Evolutionary conservation across 2,888 invertebrate species (phyloP).

Genomic region (Tetragnatha montana): DNA sequence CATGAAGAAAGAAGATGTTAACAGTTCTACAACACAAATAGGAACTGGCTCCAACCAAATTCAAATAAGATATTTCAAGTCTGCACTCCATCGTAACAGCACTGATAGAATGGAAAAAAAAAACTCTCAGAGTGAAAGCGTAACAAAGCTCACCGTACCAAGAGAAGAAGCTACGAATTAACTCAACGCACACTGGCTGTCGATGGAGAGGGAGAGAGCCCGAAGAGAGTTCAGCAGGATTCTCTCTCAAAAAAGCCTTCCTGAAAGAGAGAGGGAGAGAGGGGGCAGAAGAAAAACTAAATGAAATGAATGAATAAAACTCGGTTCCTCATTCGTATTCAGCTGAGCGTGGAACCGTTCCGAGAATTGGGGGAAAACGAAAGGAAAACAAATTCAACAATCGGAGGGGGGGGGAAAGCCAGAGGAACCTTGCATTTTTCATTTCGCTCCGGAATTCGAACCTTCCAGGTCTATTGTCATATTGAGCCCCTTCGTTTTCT

Average conservation of each 20-base stretch:
- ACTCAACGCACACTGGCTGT: neutral
- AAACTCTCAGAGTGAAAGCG: too few species aligned
- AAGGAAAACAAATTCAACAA: slow-evolving; percentile 65
- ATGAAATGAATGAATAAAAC: slow-evolving; percentile 62
- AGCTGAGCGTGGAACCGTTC: slow-evolving; percentile 41
- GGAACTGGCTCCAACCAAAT: too few species aligned
- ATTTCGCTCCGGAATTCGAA: slow-evolving; percentile 45
- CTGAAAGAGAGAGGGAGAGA: slow-evolving; percentile 2
- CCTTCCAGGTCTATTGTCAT: slow-evolving; percentile 35
- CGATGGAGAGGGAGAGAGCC: neutral
- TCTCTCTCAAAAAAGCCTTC: neutral
- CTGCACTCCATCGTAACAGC: too few species aligned
- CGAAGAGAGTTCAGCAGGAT: neutral
- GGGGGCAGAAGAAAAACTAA: slow-evolving; percentile 17
- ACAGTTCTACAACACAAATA: too few species aligned
- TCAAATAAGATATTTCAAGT: too few species aligned
- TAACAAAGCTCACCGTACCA: neutral
- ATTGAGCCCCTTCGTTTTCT: slow-evolving; percentile 13
- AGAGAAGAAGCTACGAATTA: slow-evolving; percentile 54
- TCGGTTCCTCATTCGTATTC: slow-evolving; percentile 58
- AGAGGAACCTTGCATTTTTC: slow-evolving; percentile 58
- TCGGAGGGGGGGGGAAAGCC: slow-evolving; percentile 52
- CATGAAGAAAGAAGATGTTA: too few species aligned
- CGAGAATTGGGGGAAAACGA: slow-evolving; percentile 10
- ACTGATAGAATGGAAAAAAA: too few species aligned